A percentile compares a stretch with the other conserved stretches of the same genome.
Conservation (phyloP, 2,888 invertebrate genomes). For the Biston betularia region DNA sequence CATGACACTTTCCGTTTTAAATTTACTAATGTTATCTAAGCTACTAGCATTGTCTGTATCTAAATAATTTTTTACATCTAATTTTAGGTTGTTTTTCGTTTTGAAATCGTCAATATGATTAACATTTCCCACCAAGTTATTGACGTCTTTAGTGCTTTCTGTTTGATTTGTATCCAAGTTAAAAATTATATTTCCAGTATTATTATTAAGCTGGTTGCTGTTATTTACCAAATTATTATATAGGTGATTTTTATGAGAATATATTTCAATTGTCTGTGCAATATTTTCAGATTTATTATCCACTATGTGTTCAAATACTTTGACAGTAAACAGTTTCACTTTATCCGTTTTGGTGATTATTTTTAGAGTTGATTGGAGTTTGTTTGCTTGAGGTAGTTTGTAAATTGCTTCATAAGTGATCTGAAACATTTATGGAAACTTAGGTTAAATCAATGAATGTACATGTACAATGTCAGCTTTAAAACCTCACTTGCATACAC, state of each 20-base stretch:
- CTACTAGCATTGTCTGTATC: too few species aligned
- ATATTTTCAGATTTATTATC: slow-evolving; percentile 40
- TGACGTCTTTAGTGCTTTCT: not conserved
- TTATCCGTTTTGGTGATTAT: slow-evolving; percentile 47
- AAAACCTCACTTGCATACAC: too few species aligned
- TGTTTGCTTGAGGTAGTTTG: slow-evolving; percentile 56
- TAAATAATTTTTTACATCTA: too few species aligned
- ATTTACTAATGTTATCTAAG: too few species aligned
- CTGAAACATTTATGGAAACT: slow-evolving; percentile 37
- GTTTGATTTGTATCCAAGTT: not conserved
- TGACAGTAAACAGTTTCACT: slow-evolving; percentile 52
- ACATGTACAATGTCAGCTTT: too few species aligned
- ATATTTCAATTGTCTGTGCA: slow-evolving; percentile 9
- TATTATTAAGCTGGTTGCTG: not conserved
- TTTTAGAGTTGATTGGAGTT: slow-evolving; percentile 56
- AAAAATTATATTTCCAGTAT: not conserved
- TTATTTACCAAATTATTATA: slow-evolving; percentile 14
- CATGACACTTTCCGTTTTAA: not conserved
- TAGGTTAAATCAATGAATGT: not conserved
- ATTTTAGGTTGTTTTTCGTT: too few species aligned
- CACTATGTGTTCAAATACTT: slow-evolving; percentile 30
- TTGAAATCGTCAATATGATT: too few species aligned
- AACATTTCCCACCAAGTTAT: not conserved
- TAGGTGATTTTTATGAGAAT: slow-evolving; percentile 30
- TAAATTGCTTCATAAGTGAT: slow-evolving; percentile 64